A percentile compares a stretch with the other conserved stretches of the same genome.
phyloP scores from a whole-genome alignment of 2,797 vertebrate species.

The Corythornis leucogaster region DNA sequence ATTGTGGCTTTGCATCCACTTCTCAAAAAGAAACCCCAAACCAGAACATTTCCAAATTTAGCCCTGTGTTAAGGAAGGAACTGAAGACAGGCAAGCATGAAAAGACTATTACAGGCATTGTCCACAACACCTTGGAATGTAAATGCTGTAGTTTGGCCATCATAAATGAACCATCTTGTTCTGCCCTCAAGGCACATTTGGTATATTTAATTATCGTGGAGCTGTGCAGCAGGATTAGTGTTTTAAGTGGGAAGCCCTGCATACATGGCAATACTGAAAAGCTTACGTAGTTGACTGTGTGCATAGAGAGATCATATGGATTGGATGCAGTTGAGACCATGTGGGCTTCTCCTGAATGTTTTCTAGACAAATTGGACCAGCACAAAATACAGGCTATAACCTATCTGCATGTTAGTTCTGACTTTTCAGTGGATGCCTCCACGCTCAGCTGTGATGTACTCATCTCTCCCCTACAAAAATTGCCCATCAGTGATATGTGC shows the following conservation, averaged over 20 bases:
- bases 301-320: neutral
- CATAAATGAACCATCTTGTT: neutral
- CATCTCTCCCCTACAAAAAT: neutral
- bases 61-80: neutral
- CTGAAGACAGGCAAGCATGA: neutral
- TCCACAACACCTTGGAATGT: neutral
- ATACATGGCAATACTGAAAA: neutral
- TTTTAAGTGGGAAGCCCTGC: neutral
- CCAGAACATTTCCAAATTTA: neutral
- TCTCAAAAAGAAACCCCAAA: neutral
- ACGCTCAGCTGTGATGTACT: neutral
- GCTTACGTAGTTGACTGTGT: neutral
- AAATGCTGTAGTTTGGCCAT: neutral
- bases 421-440: neutral
- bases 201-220: neutral
- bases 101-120: neutral
- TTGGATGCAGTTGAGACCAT: neutral
- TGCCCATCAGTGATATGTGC: neutral
- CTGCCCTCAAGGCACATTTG: neutral
- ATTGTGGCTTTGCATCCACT: neutral
- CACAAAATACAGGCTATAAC: neutral
- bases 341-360: neutral
- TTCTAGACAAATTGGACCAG: neutral
- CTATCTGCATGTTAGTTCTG: neutral
- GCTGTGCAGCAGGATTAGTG: neutral